These are phyloP conservation scores for Microctonus brassicae DNA, from an alignment of 2,888 invertebrate genomes.

Conservation along the genomic window DNA sequence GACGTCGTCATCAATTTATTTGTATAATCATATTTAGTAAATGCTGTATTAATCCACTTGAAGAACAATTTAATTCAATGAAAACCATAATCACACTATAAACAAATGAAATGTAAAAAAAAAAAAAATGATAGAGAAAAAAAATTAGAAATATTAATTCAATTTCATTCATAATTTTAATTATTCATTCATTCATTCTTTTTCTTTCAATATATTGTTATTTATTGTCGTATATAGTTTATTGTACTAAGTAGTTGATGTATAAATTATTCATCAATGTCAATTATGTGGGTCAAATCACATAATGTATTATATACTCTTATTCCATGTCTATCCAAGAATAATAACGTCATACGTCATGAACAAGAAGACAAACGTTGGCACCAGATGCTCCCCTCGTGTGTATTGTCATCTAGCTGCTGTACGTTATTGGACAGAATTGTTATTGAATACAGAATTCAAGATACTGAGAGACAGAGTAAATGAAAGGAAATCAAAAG, in stretches of 20 bases:
- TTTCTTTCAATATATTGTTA: too few relatives aligned
- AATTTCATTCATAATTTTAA: too few relatives aligned
- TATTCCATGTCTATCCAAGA: slow-evolving; percentile 7
- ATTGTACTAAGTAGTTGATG: background rate
- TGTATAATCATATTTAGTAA: background rate
- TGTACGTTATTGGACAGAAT: background rate
- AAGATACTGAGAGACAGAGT: background rate
- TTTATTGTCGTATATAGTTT: background rate
- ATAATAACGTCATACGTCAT: slow-evolving; percentile 1
- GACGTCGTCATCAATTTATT: background rate
- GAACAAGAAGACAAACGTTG: background rate
- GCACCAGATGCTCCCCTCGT: background rate
- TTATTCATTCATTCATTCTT: too few relatives aligned
- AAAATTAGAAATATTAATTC: too few relatives aligned
- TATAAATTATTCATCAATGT: slow-evolving; percentile 18
- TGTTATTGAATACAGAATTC: background rate
- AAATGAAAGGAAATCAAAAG: background rate
- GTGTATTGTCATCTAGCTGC: slow-evolving; percentile 3
- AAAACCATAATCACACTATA: background rate
- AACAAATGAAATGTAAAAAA: too few relatives aligned
- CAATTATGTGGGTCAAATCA: slow-evolving; percentile 22
- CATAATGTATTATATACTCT: background rate
- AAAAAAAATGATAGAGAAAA: too few relatives aligned
- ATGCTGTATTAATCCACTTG: background rate
- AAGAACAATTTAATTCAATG: background rate